phyloP scores from a whole-genome alignment of 2,888 invertebrate species.

The Portevinia maculata region DNA sequence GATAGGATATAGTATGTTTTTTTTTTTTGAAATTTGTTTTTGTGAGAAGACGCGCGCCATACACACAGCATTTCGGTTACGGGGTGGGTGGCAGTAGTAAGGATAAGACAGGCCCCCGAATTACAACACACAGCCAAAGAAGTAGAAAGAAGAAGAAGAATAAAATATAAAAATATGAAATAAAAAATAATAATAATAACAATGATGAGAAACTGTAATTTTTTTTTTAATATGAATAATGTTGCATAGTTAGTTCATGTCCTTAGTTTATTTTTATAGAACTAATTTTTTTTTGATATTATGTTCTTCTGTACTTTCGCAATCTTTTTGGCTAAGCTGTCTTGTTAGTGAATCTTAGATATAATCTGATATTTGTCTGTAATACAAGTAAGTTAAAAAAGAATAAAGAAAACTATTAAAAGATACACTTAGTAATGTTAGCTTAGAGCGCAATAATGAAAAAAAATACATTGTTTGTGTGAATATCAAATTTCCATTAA shows the following conservation, averaged over 20 bases:
- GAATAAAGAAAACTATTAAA: slow-evolving; percentile 34
- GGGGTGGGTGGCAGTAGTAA: slow-evolving; percentile 69
- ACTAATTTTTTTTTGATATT: slow-evolving; percentile 74
- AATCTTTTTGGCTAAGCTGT: slow-evolving; percentile 61
- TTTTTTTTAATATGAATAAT: slow-evolving; percentile 70
- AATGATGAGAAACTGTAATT: slow-evolving; percentile 70
- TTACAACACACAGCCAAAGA: slow-evolving; percentile 74
- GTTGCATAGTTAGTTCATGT: slow-evolving; percentile 66
- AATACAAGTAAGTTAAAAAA: slow-evolving; percentile 43
- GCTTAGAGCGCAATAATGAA: slow-evolving; percentile 15
- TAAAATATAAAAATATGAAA: slow-evolving; percentile 73
- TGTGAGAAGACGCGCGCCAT: slow-evolving; percentile 53
- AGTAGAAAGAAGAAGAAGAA: slow-evolving; percentile 73
- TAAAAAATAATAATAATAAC: slow-evolving; percentile 71
- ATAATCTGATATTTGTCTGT: slow-evolving; percentile 63
- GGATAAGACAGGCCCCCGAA: slow-evolving; percentile 74
- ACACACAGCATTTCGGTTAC: slow-evolving; percentile 67
- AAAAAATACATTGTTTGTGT: slow-evolving; percentile 29
- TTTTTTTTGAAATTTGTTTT: slow-evolving; percentile 19
- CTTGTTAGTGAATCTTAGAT: slow-evolving; percentile 66
- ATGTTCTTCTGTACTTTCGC: slow-evolving; percentile 67
- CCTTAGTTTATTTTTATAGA: too few relatives aligned
- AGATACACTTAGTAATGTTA: slow-evolving; percentile 57
- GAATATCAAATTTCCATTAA: slow-evolving; percentile 59
- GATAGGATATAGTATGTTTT: slow-evolving; percentile 43